A percentile compares a stretch with the other conserved stretches of the same genome.
Evolutionary conservation across 2,113 vertebrate genomes (phyloP).

Genomic region (Isurus oxyrinchus): DNA sequence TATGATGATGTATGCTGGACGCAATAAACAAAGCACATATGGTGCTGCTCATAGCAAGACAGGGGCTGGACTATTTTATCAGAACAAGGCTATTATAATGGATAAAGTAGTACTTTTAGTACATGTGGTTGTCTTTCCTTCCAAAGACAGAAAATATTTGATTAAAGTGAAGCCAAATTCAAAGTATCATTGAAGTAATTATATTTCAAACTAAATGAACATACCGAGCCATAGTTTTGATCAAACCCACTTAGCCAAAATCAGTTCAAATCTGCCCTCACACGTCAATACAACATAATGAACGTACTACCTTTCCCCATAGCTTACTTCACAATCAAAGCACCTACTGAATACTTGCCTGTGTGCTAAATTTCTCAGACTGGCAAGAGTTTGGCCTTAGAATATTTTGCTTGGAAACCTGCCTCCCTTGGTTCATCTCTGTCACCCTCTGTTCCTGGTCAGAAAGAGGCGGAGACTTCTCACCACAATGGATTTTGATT

Average conservation of each 20-base stretch:
- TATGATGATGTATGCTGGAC: not conserved
- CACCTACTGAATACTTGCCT: not conserved
- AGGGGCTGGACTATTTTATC: not conserved
- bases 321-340: not conserved
- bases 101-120: not conserved
- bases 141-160: not conserved
- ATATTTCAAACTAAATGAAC: not conserved
- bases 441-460: not conserved
- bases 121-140: not conserved
- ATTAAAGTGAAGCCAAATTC: not conserved
- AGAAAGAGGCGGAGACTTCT: not conserved
- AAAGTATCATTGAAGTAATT: not conserved
- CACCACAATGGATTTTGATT: not conserved
- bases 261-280: not conserved
- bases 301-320: not conserved
- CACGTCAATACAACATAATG: not conserved
- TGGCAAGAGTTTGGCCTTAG: not conserved
- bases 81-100: not conserved
- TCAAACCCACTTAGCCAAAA: not conserved
- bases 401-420: not conserved
- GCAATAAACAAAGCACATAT: not conserved
- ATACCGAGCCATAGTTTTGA: not conserved
- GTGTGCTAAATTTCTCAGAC: not conserved
- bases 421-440: not conserved
- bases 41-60: not conserved